Base-by-base conservation (phyloP, 2,888 invertebrate species). In the Strigamia maritima region DNA sequence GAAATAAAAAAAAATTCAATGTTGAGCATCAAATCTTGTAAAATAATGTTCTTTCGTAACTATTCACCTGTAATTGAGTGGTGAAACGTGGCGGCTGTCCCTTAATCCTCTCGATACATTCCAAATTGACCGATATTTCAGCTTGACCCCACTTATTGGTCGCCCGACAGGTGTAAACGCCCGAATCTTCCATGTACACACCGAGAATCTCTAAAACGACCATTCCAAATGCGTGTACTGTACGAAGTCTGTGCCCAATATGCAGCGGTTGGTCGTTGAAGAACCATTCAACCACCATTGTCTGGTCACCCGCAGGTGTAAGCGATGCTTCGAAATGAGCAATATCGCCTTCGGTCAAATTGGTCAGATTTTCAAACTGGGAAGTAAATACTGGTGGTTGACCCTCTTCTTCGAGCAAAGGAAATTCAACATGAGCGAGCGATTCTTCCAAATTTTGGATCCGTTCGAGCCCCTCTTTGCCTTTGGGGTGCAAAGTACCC, bases 291-390 rank as follows among this genome's bases (percentile, higher is more conserved):
- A 97, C 94, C 31, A 92, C 91, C 95, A 97, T 95, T 28, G 93
- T 93, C 86, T 95, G 94, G 84, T 96, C 96, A 14, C 95, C 95
- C 76, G 94, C 92, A 14, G 99, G 99, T 77, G 95, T 93, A 8
- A 99, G 89, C 76, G 94, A 95, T 49, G 97, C 98, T 88, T 99
- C 98, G 86, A 97, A 98, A 86, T 98, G 98, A 82, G 97, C 97
- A 82, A 97, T 93, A 87, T 98, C 96, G 80, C 97, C 97, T 88
- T 98, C 98, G 60, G 92, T 92, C 76, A 98, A 89, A 83, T 94
- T 94, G 12, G 89, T 88, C 80, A 95, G 89, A 82, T 94, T 91
- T 83, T 92, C 90, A 86, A 95, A 95, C 82, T 86, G 92, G 0
- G 94, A 93, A 7, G 93, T 94, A 84, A 96, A 95, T 80, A 92